Conservation (phyloP, 2,797 vertebrate species). For the Brachymystax lenok region DNA sequence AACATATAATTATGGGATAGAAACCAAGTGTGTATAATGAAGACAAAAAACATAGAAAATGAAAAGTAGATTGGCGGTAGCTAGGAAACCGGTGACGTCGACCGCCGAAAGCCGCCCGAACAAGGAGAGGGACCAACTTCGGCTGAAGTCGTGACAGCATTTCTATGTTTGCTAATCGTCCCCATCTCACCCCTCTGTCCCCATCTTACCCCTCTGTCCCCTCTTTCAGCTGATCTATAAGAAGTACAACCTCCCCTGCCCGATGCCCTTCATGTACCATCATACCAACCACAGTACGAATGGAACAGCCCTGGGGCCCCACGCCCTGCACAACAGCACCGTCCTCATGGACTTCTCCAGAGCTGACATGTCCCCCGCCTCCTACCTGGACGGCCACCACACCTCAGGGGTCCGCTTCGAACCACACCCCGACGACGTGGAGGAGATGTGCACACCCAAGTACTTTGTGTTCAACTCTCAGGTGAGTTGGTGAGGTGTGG, state of each 20-base stretch:
- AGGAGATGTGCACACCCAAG: slow-evolving; percentile 89
- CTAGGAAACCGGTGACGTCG: no score
- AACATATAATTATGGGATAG: no score
- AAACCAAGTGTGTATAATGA: no score
- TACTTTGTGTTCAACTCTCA: slow-evolving; percentile 96
- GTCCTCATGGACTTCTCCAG: slow-evolving; percentile 79
- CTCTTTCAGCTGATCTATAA: slow-evolving; percentile 89
- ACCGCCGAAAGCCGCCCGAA: no score
- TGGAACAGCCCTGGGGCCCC: slow-evolving; percentile 68
- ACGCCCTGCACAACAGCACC: slow-evolving; percentile 72
- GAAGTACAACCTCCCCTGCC: slow-evolving; percentile 92
- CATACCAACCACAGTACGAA: slow-evolving; percentile 82
- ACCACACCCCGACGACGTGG: slow-evolving; percentile 62
- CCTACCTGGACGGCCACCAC: slow-evolving; percentile 53
- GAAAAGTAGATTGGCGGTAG: no score
- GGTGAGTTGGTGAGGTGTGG: slow-evolving; percentile 67
- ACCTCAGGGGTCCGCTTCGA: slow-evolving; percentile 73
- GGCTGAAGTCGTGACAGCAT: no score
- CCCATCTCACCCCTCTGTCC: not conserved
- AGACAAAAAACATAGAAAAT: no score
- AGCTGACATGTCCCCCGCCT: slow-evolving; percentile 58
- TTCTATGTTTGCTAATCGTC: not conserved
- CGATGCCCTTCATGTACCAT: slow-evolving; percentile 81
- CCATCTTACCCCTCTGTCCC: not conserved
- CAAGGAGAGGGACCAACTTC: no score